phyloP scores from a whole-genome alignment of 2,888 invertebrate genomes.

The Ochropleura leucogaster region DNA sequence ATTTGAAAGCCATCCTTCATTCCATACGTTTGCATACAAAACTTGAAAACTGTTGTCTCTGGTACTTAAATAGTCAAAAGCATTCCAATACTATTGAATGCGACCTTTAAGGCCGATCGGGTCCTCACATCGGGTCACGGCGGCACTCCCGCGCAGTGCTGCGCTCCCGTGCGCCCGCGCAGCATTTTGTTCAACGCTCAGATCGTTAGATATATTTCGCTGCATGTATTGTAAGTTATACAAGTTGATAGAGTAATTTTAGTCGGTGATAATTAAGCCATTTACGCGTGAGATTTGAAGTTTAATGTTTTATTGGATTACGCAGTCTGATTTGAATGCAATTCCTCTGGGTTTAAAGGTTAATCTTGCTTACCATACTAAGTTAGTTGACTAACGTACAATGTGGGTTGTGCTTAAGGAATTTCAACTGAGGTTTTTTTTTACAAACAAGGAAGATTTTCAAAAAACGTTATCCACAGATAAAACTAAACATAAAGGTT shows the following conservation, averaged over 20 bases:
- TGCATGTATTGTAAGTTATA: slow-evolving; percentile 46
- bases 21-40: slow-evolving; percentile 36
- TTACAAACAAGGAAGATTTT: not conserved
- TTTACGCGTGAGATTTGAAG: slow-evolving; percentile 30
- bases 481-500: slow-evolving; percentile 43
- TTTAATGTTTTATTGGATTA: slow-evolving; percentile 26
- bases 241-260: slow-evolving; percentile 51
- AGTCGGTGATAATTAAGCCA: slow-evolving; percentile 43
- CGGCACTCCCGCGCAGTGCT: slow-evolving; percentile 64
- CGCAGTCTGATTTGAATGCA: slow-evolving; percentile 27
- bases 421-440: not conserved
- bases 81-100: slow-evolving; percentile 69
- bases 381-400: not conserved
- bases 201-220: slow-evolving; percentile 43
- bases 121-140: slow-evolving; percentile 75
- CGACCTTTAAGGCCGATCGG: slow-evolving; percentile 81
- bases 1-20: slow-evolving; percentile 59
- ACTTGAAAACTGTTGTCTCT: slow-evolving; percentile 55
- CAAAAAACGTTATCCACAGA: not conserved
- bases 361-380: not conserved
- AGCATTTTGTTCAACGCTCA: slow-evolving; percentile 42
- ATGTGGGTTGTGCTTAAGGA: too few relatives aligned
- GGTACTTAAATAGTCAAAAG: slow-evolving; percentile 63
- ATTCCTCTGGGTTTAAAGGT: slow-evolving; percentile 21
- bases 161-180: slow-evolving; percentile 59